Evolutionary conservation across 2,888 invertebrate genomes (phyloP).

Genomic region (Drosophila helvetica): DNA sequence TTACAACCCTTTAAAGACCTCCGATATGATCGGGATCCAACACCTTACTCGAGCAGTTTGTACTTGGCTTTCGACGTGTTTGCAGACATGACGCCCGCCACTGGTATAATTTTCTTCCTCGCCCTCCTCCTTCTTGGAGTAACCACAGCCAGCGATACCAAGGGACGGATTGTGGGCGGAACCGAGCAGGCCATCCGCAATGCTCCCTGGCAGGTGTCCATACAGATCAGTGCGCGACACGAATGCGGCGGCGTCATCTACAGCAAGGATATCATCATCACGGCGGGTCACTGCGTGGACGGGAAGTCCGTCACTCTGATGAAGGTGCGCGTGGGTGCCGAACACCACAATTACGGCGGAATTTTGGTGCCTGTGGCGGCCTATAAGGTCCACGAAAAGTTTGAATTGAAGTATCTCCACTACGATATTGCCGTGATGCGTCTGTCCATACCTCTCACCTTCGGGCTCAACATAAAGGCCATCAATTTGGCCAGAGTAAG

Average conservation of each 20-base stretch:
- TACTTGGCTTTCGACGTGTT: constrained; percentile 16
- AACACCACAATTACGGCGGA: constrained; percentile 79
- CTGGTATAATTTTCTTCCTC: constrained; percentile 1
- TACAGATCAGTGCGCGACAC: constrained; percentile 83
- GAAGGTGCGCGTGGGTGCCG: constrained; percentile 85
- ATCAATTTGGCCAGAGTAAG: constrained; percentile 57
- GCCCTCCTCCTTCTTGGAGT: constrained; percentile 4
- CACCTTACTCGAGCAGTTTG: constrained; percentile 41
- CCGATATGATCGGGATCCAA: constrained; percentile 15
- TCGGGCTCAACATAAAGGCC: constrained; percentile 53
- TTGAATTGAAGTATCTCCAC: constrained; percentile 62
- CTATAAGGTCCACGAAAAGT: constrained; percentile 58
- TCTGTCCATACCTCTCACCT: constrained; percentile 49
- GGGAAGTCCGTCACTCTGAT: constrained; percentile 51
- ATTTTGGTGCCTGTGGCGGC: constrained; percentile 46
- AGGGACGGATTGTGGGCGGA: constrained; percentile 77
- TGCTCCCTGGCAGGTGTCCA: constrained; percentile 74
- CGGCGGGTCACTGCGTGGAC: constrained; percentile 84
- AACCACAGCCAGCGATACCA: not conserved
- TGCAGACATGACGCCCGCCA: constrained; percentile 23
- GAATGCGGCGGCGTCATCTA: constrained; percentile 86
- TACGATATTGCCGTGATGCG: constrained; percentile 85
- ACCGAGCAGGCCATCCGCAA: constrained; percentile 60
- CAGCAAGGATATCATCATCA: constrained; percentile 84
- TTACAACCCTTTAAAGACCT: constrained; percentile 48